These are phyloP conservation scores for Oceanodroma leucorhoa DNA, from an alignment of 2,797 vertebrate species.

Conservation along the genomic window DNA sequence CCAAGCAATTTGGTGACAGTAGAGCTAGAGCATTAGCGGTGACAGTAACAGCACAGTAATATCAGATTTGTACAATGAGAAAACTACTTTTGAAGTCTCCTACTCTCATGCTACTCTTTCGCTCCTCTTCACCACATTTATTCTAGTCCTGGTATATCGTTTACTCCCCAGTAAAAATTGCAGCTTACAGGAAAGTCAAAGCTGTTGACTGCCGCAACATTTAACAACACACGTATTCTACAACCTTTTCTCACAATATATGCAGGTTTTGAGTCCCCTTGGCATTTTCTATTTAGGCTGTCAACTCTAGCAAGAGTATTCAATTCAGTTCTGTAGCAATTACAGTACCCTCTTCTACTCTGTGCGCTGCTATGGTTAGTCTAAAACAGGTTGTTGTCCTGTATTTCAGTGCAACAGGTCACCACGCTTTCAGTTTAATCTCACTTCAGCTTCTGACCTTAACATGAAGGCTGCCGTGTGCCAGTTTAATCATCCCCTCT, in stretches of 20 bases:
- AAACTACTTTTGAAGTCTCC: background rate
- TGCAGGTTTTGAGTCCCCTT: background rate
- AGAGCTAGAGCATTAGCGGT: background rate
- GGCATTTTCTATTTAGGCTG: background rate
- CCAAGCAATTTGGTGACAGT: background rate
- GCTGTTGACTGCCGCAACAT: background rate
- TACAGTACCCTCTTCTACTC: background rate
- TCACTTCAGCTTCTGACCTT: background rate
- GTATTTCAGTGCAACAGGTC: background rate
- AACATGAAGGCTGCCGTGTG: background rate
- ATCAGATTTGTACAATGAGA: background rate
- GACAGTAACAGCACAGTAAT: background rate
- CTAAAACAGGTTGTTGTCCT: background rate
- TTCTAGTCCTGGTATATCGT: background rate
- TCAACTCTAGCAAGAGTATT: background rate
- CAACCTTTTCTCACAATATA: background rate
- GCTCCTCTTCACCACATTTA: background rate
- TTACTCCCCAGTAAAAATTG: background rate
- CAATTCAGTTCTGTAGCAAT: background rate
- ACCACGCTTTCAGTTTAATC: background rate
- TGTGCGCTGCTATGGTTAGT: background rate
- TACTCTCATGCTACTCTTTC: background rate
- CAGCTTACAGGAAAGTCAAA: background rate
- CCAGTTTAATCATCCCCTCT: background rate
- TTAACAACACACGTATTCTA: background rate